Conservation (phyloP, 2,113 vertebrate species). For the Pogonocichla stellata region DNA sequence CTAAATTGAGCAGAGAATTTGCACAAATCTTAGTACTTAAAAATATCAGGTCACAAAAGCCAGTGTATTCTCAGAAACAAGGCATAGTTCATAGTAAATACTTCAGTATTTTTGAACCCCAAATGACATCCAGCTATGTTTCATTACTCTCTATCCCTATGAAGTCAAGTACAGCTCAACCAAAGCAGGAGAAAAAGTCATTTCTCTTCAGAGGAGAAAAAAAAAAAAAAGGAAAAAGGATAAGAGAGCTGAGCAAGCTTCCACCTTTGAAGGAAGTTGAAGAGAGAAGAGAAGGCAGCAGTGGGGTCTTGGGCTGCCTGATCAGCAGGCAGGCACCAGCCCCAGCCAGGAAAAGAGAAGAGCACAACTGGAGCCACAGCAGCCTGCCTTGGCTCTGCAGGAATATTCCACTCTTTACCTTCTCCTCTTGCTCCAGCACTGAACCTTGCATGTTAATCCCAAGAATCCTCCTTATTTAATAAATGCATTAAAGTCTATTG, state of each 20-base stretch:
- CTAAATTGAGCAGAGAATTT: background rate
- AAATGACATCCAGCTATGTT: background rate
- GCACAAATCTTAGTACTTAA: background rate
- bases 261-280: background rate
- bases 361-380: background rate
- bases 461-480: conserved; percentile 42
- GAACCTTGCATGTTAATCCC: conserved; percentile 21
- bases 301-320: background rate
- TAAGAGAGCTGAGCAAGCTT: background rate
- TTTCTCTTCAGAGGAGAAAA: background rate
- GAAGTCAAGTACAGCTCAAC: background rate
- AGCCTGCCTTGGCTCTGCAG: background rate
- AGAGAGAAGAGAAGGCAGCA: background rate
- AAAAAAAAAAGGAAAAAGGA: background rate
- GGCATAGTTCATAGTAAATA: background rate
- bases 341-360: background rate
- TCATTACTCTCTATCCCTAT: background rate
- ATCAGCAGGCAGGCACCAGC: background rate
- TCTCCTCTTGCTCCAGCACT: background rate
- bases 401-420: background rate
- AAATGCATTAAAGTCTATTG: conserved; percentile 52
- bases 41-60: background rate
- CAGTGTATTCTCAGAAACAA: background rate
- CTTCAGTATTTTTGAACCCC: background rate
- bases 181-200: background rate